phyloP scores from a whole-genome alignment of 2,888 invertebrate genomes.

The Boloria euphrosyne region DNA sequence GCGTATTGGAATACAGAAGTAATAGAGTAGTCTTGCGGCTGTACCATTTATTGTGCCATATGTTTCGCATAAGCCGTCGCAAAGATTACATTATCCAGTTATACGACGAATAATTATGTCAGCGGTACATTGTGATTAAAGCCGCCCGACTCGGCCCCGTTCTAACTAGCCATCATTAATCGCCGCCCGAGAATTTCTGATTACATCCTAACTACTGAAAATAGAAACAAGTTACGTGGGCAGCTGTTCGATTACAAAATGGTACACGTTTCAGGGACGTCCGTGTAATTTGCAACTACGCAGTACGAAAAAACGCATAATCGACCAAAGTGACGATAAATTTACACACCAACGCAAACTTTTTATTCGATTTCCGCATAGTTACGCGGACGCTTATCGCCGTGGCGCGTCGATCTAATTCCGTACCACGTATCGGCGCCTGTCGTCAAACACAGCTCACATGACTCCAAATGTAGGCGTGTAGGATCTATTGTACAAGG shows the following conservation, averaged over 20 bases:
- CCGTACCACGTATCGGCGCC: slow-evolving; percentile 63
- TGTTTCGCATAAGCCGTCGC: slow-evolving; percentile 65
- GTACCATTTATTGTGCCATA: slow-evolving; percentile 61
- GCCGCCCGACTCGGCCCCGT: slow-evolving; percentile 53
- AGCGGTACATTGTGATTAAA: slow-evolving; percentile 65
- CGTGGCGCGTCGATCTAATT: slow-evolving; percentile 70
- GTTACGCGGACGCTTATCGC: slow-evolving; percentile 67
- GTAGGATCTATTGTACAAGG: slow-evolving; percentile 47
- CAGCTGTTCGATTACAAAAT: slow-evolving; percentile 69
- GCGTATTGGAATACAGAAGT: slow-evolving; percentile 67
- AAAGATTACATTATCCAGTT: slow-evolving; percentile 64
- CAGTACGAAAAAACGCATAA: slow-evolving; percentile 66
- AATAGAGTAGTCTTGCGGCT: slow-evolving; percentile 58
- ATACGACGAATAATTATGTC: slow-evolving; percentile 75
- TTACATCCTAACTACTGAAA: slow-evolving; percentile 61
- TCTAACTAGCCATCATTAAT: slow-evolving; percentile 40
- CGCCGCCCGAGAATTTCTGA: slow-evolving; percentile 58
- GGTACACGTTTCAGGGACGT: slow-evolving; percentile 62
- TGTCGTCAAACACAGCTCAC: slow-evolving; percentile 65
- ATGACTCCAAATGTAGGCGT: slow-evolving; percentile 63
- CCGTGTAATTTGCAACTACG: slow-evolving; percentile 60
- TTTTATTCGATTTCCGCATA: slow-evolving; percentile 78
- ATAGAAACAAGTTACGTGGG: slow-evolving; percentile 74
- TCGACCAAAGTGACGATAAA: slow-evolving; percentile 69
- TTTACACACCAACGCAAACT: slow-evolving; percentile 73